Percentiles rank a stretch among this genome's conserved stretches.
phyloP scores from a whole-genome alignment of 1,140 invertebrate genomes.

The Drosophila setifemur region DNA sequence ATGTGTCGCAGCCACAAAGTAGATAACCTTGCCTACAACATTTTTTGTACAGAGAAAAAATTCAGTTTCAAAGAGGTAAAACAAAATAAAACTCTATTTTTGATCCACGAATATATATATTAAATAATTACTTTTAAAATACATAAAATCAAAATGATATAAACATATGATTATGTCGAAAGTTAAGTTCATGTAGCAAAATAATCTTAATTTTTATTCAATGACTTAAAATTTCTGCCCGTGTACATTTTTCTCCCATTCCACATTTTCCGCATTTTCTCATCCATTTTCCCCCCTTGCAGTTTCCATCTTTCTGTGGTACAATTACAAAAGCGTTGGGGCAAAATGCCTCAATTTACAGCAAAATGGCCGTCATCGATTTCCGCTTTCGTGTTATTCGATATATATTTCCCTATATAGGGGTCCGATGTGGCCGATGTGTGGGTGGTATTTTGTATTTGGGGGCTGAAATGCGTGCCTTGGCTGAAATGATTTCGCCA shows the following conservation, averaged over 20 bases:
- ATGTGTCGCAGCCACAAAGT: constrained; percentile 54
- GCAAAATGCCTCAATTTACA: constrained; percentile 75
- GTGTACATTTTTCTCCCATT: neutral
- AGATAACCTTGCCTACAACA: constrained; percentile 16
- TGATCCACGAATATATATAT: too few species aligned
- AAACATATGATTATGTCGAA: too few species aligned
- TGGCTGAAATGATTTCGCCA: constrained; percentile 65
- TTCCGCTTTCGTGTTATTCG: constrained; percentile 68
- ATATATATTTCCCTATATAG: constrained; percentile 30
- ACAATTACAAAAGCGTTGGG: constrained; percentile 71
- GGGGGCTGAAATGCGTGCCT: constrained; percentile 36
- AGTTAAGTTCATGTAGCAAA: too few species aligned
- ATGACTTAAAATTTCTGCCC: neutral
- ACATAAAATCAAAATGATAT: too few species aligned
- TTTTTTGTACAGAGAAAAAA: neutral
- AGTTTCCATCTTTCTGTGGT: constrained; percentile 30
- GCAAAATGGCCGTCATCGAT: constrained; percentile 78
- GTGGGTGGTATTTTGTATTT: neutral
- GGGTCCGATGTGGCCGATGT: neutral
- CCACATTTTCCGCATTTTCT: constrained; percentile 1
- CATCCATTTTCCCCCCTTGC: neutral
- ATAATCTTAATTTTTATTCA: neutral
- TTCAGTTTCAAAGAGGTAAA: too few species aligned
- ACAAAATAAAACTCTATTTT: too few species aligned
- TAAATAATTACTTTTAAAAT: too few species aligned